Evolutionary conservation across 2,888 invertebrate genomes (phyloP).

Genomic region (Nesidiocoris tenuis): DNA sequence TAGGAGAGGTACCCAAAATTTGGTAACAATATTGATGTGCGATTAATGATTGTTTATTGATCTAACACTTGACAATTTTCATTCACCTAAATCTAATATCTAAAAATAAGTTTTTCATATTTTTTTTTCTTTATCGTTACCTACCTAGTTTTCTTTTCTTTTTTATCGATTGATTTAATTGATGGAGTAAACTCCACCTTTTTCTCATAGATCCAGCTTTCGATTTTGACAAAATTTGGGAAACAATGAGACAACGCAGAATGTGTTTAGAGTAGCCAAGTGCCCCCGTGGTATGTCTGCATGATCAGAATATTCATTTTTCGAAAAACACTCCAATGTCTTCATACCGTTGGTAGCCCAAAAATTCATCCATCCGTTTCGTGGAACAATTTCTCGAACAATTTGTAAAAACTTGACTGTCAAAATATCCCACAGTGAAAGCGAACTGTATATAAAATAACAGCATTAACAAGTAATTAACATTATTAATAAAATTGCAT

Average conservation of each 20-base stretch:
- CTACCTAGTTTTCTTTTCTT: constrained; percentile 21
- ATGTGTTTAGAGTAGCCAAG: constrained; percentile 41
- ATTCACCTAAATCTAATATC: constrained; percentile 47
- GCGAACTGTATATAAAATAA: constrained; percentile 48
- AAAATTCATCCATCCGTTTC: constrained; percentile 6
- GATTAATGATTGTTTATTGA: constrained; percentile 45
- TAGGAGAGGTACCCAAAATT: constrained; percentile 44
- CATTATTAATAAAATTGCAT: constrained; percentile 49
- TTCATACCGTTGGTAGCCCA: constrained; percentile 39
- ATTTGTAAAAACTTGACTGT: constrained; percentile 10
- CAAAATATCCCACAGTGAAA: constrained; percentile 37
- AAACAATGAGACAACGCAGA: constrained; percentile 48
- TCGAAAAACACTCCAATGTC: constrained; percentile 37
- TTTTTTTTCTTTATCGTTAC: constrained; percentile 1
- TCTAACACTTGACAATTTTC: constrained; percentile 41
- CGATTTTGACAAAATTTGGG: constrained; percentile 38
- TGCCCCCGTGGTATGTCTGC: constrained; percentile 39
- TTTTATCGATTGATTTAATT: not conserved
- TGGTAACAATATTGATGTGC: constrained; percentile 45
- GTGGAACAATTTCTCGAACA: constrained; percentile 2
- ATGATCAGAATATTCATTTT: constrained; percentile 17
- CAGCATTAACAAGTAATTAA: constrained; percentile 49
- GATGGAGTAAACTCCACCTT: constrained; percentile 60
- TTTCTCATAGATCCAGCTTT: constrained; percentile 48
- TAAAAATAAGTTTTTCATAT: constrained; percentile 52